phyloP scores from a whole-genome alignment of 2,888 invertebrate species.

The Drosophila dives region DNA sequence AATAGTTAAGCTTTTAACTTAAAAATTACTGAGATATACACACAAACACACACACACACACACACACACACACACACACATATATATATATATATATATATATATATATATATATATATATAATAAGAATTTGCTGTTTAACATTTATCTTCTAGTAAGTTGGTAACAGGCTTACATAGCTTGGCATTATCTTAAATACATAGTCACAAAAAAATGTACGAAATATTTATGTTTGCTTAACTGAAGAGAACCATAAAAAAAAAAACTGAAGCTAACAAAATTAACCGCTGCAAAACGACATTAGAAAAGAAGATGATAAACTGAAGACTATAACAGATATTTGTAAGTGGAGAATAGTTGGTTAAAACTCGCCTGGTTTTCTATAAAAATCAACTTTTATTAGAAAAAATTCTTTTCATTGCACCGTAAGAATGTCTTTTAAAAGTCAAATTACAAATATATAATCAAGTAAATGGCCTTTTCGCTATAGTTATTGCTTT shows the following conservation, averaged over 20 bases:
- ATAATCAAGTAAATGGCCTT: slow-evolving; percentile 33
- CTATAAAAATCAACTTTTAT: slow-evolving; percentile 56
- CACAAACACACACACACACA: slow-evolving; percentile 20
- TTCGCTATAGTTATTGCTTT: slow-evolving; percentile 6
- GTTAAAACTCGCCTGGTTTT: slow-evolving; percentile 28
- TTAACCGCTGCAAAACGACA: not conserved
- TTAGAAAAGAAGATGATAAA: not conserved
- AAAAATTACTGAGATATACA: slow-evolving; percentile 23
- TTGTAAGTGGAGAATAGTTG: not conserved
- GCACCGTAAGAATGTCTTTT: slow-evolving; percentile 9
- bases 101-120: not conserved
- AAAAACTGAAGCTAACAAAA: not conserved
- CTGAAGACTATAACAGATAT: not conserved
- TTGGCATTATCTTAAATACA: slow-evolving; percentile 21
- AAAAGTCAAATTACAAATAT: slow-evolving; percentile 19
- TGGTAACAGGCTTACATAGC: slow-evolving; percentile 20
- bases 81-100: too few species aligned
- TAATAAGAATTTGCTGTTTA: not conserved
- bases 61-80: too few species aligned
- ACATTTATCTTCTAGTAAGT: slow-evolving; percentile 9
- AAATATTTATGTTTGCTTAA: slow-evolving; percentile 1
- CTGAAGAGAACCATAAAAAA: not conserved
- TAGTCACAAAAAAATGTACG: not conserved
- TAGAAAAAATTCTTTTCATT: slow-evolving; percentile 41
- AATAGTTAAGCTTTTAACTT: slow-evolving; percentile 24